Evolutionary conservation across 2,797 vertebrate species (phyloP).

Genomic region (Chaetophractus vellerosus): DNA sequence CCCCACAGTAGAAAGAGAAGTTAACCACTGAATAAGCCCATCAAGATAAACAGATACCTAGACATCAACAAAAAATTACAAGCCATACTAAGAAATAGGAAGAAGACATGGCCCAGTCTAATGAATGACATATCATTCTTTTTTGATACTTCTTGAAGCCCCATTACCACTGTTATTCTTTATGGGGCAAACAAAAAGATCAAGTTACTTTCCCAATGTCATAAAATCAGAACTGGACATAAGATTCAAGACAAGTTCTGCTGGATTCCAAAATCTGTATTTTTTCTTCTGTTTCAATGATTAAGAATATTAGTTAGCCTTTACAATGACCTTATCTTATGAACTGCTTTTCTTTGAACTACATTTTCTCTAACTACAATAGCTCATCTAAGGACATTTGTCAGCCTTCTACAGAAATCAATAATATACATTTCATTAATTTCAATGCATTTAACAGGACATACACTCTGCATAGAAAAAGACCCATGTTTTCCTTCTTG

Average conservation of each 20-base stretch:
- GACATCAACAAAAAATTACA: no score
- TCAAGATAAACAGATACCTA: no score
- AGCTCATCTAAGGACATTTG: no score
- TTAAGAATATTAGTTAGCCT: neutral
- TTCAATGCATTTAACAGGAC: neutral
- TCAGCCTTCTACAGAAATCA: neutral
- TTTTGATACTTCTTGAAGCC: neutral
- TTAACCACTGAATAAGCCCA: no score
- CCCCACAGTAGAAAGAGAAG: no score
- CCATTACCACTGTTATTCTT: neutral
- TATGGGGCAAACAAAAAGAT: fast-evolving
- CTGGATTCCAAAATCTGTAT: fast-evolving
- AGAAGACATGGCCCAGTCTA: no score
- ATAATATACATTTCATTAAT: neutral
- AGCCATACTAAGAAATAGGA: no score
- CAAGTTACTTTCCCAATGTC: neutral
- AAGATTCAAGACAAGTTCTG: neutral
- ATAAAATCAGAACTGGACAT: neutral
- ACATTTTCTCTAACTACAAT: neutral
- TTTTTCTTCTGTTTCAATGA: neutral
- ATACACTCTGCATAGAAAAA: neutral
- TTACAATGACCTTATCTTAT: neutral
- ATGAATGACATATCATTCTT: no score
- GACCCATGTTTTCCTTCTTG: no score
- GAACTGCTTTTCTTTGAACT: neutral